Percentiles rank a stretch among this genome's conserved stretches.
phyloP scores from a whole-genome alignment of 2,113 vertebrate species.

The Pterocles orientalis region DNA sequence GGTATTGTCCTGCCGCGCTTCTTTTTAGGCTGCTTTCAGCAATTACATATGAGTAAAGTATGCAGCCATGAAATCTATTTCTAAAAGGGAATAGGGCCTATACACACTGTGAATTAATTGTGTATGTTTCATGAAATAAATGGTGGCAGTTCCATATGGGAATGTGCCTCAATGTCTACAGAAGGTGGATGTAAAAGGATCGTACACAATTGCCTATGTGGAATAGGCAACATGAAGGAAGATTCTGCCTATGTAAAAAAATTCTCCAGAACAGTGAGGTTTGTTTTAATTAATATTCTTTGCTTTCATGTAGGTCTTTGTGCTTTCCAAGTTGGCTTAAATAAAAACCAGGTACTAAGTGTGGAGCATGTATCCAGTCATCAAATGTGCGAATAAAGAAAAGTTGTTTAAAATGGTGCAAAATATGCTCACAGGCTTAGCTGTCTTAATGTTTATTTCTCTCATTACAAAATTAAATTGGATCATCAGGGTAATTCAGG shows the following conservation, averaged over 20 bases:
- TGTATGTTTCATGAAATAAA: neutral
- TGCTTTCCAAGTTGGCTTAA: neutral
- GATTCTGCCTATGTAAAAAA: neutral
- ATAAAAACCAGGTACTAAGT: neutral
- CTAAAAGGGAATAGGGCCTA: neutral
- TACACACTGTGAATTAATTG: neutral
- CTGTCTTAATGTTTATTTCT: neutral
- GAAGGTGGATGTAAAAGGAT: neutral
- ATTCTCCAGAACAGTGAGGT: neutral
- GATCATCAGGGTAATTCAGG: neutral
- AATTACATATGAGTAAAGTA: fast-evolving
- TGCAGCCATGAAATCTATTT: fast-evolving
- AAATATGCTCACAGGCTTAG: neutral
- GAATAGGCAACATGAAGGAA: neutral
- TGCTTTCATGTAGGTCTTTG: neutral
- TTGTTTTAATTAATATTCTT: neutral
- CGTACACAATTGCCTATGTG: fast-evolving
- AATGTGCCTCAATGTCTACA: neutral
- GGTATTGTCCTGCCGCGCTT: neutral
- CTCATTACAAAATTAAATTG: neutral
- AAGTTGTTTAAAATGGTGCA: neutral
- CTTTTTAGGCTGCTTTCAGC: neutral
- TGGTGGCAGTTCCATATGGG: neutral
- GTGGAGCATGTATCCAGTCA: neutral
- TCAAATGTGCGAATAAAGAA: neutral